Conservation (phyloP, 2,888 invertebrate genomes). For the Dichetophora obliterata region DNA sequence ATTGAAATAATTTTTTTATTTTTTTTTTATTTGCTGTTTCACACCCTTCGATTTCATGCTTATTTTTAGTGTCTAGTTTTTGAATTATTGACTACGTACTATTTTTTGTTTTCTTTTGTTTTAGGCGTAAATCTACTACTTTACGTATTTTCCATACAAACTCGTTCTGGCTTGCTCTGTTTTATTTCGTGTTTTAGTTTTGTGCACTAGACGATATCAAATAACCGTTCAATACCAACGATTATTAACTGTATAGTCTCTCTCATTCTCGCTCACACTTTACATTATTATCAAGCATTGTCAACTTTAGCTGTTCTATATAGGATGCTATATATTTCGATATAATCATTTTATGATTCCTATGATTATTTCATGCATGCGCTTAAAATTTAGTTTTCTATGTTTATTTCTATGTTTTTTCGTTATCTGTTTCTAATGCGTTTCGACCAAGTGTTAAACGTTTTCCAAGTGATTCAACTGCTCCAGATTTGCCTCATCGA, state of each 20-base stretch:
- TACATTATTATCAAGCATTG: background rate
- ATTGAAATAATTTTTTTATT: constrained; percentile 48
- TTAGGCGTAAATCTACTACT: background rate
- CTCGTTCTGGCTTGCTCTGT: background rate
- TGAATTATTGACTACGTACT: constrained; percentile 52
- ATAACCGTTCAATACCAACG: background rate
- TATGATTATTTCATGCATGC: background rate
- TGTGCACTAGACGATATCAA: background rate
- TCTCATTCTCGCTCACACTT: background rate
- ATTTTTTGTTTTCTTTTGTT: constrained; percentile 46
- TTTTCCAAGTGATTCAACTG: constrained; percentile 67
- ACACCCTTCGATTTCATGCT: constrained; percentile 48
- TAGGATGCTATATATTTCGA: background rate
- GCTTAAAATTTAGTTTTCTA: background rate
- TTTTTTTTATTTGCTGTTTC: constrained; percentile 49
- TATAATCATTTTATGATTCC: background rate
- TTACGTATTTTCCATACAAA: constrained; percentile 26
- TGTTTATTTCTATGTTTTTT: background rate
- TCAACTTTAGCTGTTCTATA: background rate
- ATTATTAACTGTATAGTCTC: background rate
- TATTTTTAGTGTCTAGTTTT: constrained; percentile 53
- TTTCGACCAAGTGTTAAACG: constrained; percentile 63
- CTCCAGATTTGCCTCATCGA: constrained; percentile 63
- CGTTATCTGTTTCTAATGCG: background rate
- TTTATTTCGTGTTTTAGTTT: background rate